Percentiles rank a stretch among this genome's conserved stretches.
Evolutionary conservation across 2,113 vertebrate species (phyloP).

Genomic region (Xyliphius kryptos): DNA sequence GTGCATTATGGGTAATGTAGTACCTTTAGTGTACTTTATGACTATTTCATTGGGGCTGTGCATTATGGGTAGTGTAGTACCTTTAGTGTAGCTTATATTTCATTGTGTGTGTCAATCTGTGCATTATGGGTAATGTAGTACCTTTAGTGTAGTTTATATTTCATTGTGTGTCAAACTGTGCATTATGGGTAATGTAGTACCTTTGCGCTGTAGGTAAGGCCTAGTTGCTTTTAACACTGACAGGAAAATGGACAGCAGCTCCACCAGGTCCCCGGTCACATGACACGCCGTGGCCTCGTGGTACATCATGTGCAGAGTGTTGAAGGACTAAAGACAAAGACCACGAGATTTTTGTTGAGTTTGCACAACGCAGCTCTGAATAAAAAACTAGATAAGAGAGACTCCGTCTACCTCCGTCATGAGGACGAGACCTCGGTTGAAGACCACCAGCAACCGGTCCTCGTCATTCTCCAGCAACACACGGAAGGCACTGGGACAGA

Average conservation of each 20-base stretch:
- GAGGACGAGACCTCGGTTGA: slow-evolving; percentile 94
- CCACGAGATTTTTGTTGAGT: no score
- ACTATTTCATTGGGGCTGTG: no score
- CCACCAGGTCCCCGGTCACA: slow-evolving; percentile 95
- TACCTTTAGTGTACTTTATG: no score
- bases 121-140: slow-evolving; percentile 4
- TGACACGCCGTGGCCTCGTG: slow-evolving; percentile 98
- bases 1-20: neutral
- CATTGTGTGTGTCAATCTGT: no score
- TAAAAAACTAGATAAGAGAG: neutral
- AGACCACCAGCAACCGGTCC: slow-evolving; percentile 94
- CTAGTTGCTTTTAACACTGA: slow-evolving; percentile 92
- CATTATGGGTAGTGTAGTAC: slow-evolving; percentile 51
- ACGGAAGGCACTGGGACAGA: slow-evolving; percentile 88
- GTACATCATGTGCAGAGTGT: slow-evolving; percentile 99
- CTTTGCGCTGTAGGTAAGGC: slow-evolving; percentile 96
- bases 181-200: slow-evolving; percentile 51
- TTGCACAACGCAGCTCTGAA: neutral
- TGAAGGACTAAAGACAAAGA: slow-evolving; percentile 78
- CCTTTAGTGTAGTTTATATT: no score
- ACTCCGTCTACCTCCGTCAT: slow-evolving; percentile 84
- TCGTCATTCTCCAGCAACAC: slow-evolving; percentile 97
- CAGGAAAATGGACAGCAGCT: slow-evolving; percentile 96
- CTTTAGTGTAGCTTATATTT: slow-evolving; percentile 56
- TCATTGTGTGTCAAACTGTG: neutral